phyloP scores from a whole-genome alignment of 2,113 vertebrate genomes.

The Rana temporaria region DNA sequence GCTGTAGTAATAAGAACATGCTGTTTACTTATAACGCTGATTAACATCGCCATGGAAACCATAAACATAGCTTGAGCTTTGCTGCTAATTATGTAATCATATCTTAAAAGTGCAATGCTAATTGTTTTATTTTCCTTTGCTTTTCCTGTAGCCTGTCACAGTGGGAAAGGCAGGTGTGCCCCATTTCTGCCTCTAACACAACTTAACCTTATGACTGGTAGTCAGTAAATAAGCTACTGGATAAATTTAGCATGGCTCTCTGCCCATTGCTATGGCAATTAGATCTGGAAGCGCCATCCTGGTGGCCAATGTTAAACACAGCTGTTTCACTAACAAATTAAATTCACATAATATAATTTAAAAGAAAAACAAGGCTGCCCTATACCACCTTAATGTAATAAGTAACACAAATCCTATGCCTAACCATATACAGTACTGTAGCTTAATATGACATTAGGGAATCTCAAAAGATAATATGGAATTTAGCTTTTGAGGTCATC shows the following conservation, averaged over 20 bases:
- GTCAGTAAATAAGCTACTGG: not conserved
- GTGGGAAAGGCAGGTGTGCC: constrained; percentile 38
- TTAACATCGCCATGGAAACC: constrained; percentile 31
- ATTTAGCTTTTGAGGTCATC: too few relatives aligned
- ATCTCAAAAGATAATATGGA: too few relatives aligned
- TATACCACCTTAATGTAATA: too few relatives aligned
- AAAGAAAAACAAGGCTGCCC: too few relatives aligned
- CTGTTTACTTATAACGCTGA: constrained; percentile 10
- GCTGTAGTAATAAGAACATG: not conserved
- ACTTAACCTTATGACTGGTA: not conserved
- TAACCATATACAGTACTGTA: too few relatives aligned
- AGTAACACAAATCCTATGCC: too few relatives aligned
- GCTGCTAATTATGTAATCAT: constrained; percentile 25
- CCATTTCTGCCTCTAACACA: not conserved
- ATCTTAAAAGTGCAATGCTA: constrained; percentile 38
- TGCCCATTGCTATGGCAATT: not conserved
- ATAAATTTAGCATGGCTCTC: not conserved
- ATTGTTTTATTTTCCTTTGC: constrained; percentile 35
- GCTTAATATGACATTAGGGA: too few relatives aligned
- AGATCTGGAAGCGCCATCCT: not conserved
- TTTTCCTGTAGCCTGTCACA: constrained; percentile 3
- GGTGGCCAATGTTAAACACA: not conserved
- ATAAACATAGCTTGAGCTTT: constrained; percentile 43
- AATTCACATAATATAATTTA: too few relatives aligned
- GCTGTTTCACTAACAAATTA: too few relatives aligned